Evolutionary conservation across 2,888 invertebrate genomes (phyloP).

Genomic region (Apantesis nais): DNA sequence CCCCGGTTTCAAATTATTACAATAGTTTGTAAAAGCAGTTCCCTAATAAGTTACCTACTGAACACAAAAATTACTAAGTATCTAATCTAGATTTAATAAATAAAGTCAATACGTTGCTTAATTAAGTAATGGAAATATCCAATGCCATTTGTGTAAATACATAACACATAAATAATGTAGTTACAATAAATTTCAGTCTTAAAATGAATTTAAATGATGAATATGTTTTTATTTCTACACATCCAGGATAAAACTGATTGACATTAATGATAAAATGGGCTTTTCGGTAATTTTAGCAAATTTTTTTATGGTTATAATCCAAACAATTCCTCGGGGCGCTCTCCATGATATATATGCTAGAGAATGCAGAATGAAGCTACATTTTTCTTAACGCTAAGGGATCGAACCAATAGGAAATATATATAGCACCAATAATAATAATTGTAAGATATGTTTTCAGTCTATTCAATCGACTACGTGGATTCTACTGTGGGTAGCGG

Average conservation of each 20-base stretch:
- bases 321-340: too few species aligned
- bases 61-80: neutral
- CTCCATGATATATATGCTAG: too few species aligned
- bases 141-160: neutral
- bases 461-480: neutral
- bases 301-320: too few species aligned
- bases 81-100: neutral
- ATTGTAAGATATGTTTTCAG: neutral
- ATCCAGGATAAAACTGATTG: neutral
- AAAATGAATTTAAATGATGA: too few species aligned
- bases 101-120: neutral
- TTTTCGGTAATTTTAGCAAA: too few species aligned
- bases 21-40: constrained; percentile 12
- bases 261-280: too few species aligned
- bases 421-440: neutral
- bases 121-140: neutral
- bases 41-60: neutral
- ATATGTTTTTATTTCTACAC: neutral
- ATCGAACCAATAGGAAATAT: too few species aligned
- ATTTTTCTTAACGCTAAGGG: too few species aligned
- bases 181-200: neutral
- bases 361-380: too few species aligned
- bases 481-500: too few species aligned
- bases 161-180: too few species aligned
- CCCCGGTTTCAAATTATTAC: neutral